Percentiles rank a stretch among this genome's conserved stretches.
Evolutionary conservation across 2,888 invertebrate species (phyloP).

Genomic region (Dioctria rufipes): DNA sequence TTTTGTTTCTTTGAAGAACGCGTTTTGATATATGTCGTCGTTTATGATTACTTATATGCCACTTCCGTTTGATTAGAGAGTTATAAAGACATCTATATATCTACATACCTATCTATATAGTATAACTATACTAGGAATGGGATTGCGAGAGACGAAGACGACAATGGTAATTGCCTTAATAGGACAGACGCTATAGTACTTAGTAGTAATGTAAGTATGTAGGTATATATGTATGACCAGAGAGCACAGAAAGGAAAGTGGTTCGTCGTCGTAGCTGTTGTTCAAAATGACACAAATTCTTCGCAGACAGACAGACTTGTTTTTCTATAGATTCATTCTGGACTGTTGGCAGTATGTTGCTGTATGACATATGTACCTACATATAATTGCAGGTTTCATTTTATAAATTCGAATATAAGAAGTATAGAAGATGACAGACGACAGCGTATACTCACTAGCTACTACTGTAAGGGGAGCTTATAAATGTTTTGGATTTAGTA

Average conservation of each 20-base stretch:
- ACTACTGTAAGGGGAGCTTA: no score
- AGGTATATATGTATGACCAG: not conserved
- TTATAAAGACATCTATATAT: not conserved
- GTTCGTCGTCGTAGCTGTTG: not conserved
- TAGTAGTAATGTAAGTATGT: not conserved
- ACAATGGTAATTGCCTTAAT: constrained; percentile 46
- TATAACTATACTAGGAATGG: constrained; percentile 18
- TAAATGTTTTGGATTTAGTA: no score
- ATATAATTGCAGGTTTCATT: no score
- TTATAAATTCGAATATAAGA: no score
- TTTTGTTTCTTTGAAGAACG: constrained; percentile 14
- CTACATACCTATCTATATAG: not conserved
- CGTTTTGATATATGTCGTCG: constrained; percentile 3
- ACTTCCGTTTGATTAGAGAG: constrained; percentile 29
- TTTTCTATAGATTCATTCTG: constrained; percentile 1
- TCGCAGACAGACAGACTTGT: constrained; percentile 28
- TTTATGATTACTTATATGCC: constrained; percentile 43
- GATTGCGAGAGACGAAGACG: constrained; percentile 27
- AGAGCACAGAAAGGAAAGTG: constrained; percentile 34
- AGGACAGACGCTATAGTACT: constrained; percentile 27
- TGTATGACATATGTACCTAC: no score
- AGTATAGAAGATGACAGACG: no score
- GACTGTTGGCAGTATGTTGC: not conserved
- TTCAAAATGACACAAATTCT: constrained; percentile 41
- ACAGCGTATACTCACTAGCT: no score